Base-by-base conservation (phyloP, 2,113 vertebrate species). In the Poicephalus gulielmi region DNA sequence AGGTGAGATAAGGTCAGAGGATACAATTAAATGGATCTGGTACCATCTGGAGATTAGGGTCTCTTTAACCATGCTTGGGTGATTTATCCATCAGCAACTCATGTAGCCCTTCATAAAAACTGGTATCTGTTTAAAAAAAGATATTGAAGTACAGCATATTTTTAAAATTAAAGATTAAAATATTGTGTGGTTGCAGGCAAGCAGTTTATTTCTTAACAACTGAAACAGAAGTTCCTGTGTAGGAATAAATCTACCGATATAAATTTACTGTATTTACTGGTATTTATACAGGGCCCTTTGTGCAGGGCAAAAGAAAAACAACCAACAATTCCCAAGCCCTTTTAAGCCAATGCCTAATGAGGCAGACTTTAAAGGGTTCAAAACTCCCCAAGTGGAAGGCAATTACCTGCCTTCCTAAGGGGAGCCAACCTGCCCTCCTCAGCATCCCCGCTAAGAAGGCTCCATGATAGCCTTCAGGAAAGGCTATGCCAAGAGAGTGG, bases 1-100 rank as follows among this genome's bases (percentile, higher is more conserved):
- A 99, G 99, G 99, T 99, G 99, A 99, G 98, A 97, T 86, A 97
- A 98, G 99, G 99, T 99, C 99, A 99, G 98, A 97, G 98, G 98
- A 99, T 98, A 99, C 99, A 99, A 99, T 99, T 99, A 99, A 99
- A 98, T 98, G 98, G 98, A 98, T 98, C 97, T 98, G 99, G 99
- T 98, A 99, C 99, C 99, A 99, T 99, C 99, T 99, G 99, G 98
- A 98, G 94, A 98, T 98, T 97, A 98, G 98, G 97, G 97, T 98
- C 98, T 99, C 98, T 99, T 99, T 99, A 99, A 99, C 99, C 99
- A 99, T 99, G 99, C 99, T 99, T 99, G 99, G 98, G 97, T 99
- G 99, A 98, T 99, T 99, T 99, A 99, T 98, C 99, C 99, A 99
- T 99, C 99, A 99, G 99, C 99, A 98, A 98, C 98, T 98, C 98